Conservation (phyloP, 2,113 vertebrate species). For the Copsychus sechellarum region DNA sequence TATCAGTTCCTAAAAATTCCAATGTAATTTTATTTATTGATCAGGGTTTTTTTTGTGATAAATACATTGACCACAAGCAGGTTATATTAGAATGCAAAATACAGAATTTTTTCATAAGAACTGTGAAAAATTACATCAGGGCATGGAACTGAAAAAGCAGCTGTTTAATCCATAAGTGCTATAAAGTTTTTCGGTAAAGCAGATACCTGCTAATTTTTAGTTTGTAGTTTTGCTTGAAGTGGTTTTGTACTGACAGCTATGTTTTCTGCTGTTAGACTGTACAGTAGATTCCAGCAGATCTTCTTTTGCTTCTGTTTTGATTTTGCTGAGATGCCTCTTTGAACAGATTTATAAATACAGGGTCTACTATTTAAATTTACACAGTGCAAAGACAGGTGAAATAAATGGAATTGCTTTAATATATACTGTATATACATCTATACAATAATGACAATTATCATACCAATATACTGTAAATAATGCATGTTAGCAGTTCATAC, state of each 20-base stretch:
- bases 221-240: not conserved
- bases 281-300: not conserved
- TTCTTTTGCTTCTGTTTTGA: not conserved
- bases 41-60: not conserved
- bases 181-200: not conserved
- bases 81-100: not conserved
- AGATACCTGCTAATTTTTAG: not conserved
- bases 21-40: not conserved
- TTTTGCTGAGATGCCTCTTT: not conserved
- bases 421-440: not conserved
- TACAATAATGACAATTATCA: not conserved
- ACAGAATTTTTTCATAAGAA: not conserved
- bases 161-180: not conserved
- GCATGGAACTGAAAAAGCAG: not conserved
- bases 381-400: not conserved
- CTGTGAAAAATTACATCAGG: not conserved
- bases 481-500: not conserved
- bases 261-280: not conserved
- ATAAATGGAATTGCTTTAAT: not conserved
- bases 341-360: not conserved
- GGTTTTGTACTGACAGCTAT: not conserved
- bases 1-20: not conserved
- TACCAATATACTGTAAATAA: not conserved
- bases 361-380: not conserved
- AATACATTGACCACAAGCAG: not conserved